Evolutionary conservation across 53 echinoderm and acorn worm genomes (phyloP), one percentile per base, ranked within the genome.

Genomic region (Echinarachnius parma): DNA sequence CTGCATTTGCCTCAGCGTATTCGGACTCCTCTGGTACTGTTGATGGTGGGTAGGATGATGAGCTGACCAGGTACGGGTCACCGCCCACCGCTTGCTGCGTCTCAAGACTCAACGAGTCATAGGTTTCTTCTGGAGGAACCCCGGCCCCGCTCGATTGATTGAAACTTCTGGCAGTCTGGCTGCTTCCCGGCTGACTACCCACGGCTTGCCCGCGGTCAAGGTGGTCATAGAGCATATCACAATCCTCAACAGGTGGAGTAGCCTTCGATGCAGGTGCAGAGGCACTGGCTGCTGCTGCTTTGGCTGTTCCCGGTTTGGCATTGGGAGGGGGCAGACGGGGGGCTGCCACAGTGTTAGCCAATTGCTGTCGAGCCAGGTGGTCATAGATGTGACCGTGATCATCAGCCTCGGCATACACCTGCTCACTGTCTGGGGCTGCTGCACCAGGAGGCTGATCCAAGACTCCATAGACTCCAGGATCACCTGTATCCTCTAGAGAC

Each of bases 401-500:
- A 18, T 16, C 27, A 4, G 64, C 31, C 9, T 62, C 63, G 16
- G 61, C 25, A 29, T 72, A 56, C 20, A 57, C 28, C 5, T 37
- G 74, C 14, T 4, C 8, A 16, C 15, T 57, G 33, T 75, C 76
- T 28, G 29, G 50, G 37, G 28, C 34, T 28, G 52, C 19, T 36
- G 58, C 22, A 27, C 53, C 56, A 9, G 28, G 49, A 9, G 76
- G 62, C 35, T 76, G 76, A 33, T 63, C 82, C 16, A 82, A 47
- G 16, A 65, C 64, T 5, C 69, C 32, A 34, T 78, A 83, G 11
- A 78, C 76, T 32, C 81, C 81, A n/a, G 74, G 65, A 31, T 82
- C 82, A 26, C 57, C 53, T 14, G 8, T 21, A 8, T 37, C 31
- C 4, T 72, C 55, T 72, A 56, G 2, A 10, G 36, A 24, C 57